These are phyloP conservation scores for Meda fulgida DNA, from an alignment of 2,797 vertebrate species.

Conservation along the genomic window DNA sequence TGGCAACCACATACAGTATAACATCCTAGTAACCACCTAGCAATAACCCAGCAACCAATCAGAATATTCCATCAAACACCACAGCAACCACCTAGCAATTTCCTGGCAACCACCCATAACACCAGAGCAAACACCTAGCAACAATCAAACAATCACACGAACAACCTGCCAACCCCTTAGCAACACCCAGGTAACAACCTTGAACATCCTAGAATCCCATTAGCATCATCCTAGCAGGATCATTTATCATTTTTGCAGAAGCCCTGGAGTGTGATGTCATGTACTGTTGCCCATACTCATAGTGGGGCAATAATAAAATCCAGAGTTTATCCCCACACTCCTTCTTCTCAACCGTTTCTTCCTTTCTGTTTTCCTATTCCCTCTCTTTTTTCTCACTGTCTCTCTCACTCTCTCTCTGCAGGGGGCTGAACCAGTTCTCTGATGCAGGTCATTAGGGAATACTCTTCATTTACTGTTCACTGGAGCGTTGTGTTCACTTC, in stretches of 20 bases:
- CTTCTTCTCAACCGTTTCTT: no score
- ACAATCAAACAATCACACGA: not conserved
- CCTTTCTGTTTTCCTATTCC: no score
- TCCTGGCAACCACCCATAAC: not conserved
- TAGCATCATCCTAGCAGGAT: not conserved
- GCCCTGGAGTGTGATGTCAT: not conserved
- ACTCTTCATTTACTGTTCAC: slow-evolving; percentile 43
- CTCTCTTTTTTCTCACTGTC: no score
- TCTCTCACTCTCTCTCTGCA: not conserved
- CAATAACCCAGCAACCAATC: not conserved
- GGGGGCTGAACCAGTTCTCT: not conserved
- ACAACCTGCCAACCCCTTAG: not conserved
- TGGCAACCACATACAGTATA: not conserved
- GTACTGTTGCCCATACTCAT: not conserved
- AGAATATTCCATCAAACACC: not conserved
- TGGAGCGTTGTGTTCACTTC: slow-evolving; percentile 28
- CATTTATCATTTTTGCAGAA: not conserved
- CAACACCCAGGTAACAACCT: not conserved
- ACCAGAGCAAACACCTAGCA: not conserved
- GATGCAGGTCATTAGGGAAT: slow-evolving; percentile 29
- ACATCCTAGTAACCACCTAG: not conserved
- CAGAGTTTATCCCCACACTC: no score
- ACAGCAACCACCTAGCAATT: not conserved
- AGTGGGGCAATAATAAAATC: no score
- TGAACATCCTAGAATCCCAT: not conserved